Evolutionary conservation across 2,888 invertebrate species (phyloP), one percentile per base, ranked within the genome.

Genomic region (Cheilosia scutellata): DNA sequence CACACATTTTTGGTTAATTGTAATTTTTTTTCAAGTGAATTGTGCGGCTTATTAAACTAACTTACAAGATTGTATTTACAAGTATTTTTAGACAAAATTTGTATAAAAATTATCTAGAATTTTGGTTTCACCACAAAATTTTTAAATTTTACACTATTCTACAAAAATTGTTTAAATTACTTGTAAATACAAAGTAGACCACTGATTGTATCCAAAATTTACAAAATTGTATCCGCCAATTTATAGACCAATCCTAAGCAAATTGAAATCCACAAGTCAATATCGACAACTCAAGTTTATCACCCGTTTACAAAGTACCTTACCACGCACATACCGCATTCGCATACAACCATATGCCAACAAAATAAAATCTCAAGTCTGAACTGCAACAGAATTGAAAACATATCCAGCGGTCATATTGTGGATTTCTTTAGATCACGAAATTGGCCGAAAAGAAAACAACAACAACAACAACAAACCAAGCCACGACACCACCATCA

Each of bases 401-500:
- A 70, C 70, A 68, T 70, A 58, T 79, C 58, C 78, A 51, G 58
- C 72, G 78, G 78, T 65, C 51, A 57, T 71, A 70, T 75, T 57
- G 65, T 42, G 62, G 44, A 13, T 74, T 31, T 44, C 49, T 53
- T 42, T 16, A 63, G 53, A 63, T 62, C 70, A 78, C 57, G 47
- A 63, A 71, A 57, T 27, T 47, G 65, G 29, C 55, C 57, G 47
- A 42, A 72, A 62, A 62, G 49, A 29, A 42, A 53, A 49, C n/a
- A 42, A 57, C 11, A 72, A 62, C 53, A 40, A 29, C 29, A 53
- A 49, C n/a, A 42, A 57, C 11, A 16, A 40, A 57, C 13, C 40
- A 62, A 1, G 44, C 1, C 42, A 70, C 51, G 1, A 49, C 11
- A 37, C 20, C 16, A 16, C 16, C 31, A 75, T 20, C 76, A 2